These are phyloP conservation scores for Pyrrhia umbra DNA, from an alignment of 2,888 invertebrate species.

Conservation along the genomic window DNA sequence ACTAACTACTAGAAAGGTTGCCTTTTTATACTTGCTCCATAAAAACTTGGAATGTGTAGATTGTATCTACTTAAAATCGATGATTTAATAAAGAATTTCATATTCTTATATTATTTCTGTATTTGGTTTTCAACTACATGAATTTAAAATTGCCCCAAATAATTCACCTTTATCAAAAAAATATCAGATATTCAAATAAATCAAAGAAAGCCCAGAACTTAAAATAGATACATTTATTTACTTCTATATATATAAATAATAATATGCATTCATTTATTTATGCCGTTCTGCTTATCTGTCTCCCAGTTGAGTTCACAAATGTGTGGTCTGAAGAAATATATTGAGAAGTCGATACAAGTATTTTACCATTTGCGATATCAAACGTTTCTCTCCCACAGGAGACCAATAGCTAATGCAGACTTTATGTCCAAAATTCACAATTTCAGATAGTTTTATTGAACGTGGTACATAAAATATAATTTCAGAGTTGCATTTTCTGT, in stretches of 20 bases:
- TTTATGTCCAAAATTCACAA: slow-evolving; percentile 51
- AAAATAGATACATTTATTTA: slow-evolving; percentile 28
- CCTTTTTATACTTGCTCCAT: no score
- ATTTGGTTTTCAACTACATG: no score
- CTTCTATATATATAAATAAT: slow-evolving; percentile 48
- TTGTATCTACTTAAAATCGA: no score
- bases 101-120: no score
- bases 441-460: slow-evolving; percentile 42
- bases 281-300: slow-evolving; percentile 54
- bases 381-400: slow-evolving; percentile 55
- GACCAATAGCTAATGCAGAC: slow-evolving; percentile 59
- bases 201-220: slow-evolving; percentile 21
- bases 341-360: slow-evolving; percentile 58
- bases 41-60: no score
- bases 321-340: slow-evolving; percentile 55
- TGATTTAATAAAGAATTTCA: no score
- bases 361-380: slow-evolving; percentile 59
- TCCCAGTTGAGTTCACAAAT: slow-evolving; percentile 62
- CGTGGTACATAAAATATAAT: slow-evolving; percentile 3
- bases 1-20: no score
- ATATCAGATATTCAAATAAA: slow-evolving; percentile 15
- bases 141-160: no score
- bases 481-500: neutral
- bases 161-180: neutral
- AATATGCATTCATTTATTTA: slow-evolving; percentile 53